Evolutionary conservation across 2,797 vertebrate genomes (phyloP), one percentile per base, ranked within the genome.

Genomic region (Halcyon badia): DNA sequence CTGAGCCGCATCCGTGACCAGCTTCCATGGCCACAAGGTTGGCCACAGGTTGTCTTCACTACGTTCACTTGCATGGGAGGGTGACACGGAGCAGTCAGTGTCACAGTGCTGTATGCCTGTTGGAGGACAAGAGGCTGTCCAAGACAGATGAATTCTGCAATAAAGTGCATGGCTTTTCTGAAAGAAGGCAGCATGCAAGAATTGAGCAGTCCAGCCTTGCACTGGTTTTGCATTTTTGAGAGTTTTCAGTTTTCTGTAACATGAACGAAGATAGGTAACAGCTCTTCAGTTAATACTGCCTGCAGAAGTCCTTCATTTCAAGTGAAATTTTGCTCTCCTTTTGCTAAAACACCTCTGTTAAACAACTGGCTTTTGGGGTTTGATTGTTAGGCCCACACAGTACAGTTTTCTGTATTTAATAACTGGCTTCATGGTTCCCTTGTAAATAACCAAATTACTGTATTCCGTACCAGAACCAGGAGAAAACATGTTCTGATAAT

Each of bases 21-120:
- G 18, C 14, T 49, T 46, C 30, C 0, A 0, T 61, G 64, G 25
- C 68, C 14, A 6, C 0, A 5, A 49, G 18, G 9, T 72, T 39
- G 37, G 37, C 37, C 37, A 39, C 37, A 39, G 21, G 39, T 9
- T 62, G 17, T 25, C 39, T 35, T 78, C 54, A 7, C 8, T 17
- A 6, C 11, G 31, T 31, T 64, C 0, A 0, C 39, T n/a, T 6
- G 48, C 5, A 4, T 6, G 4, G 37, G 30, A 54, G 26, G 9
- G 19, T 49, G 44, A 16, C 25, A 8, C 16, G 2, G 20, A 24
- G 31, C 65, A 75, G 42, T 30, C 61, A 11, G 37, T 16, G 49
- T 51, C 49, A 52, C 51, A 52, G 19, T 62, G 64, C 5, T 48
- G 6, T 26, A 2, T 21, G 19, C 33, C 31, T 68, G 17, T 68